phyloP scores from a whole-genome alignment of 2,888 invertebrate species.

The Cinara cedri region DNA sequence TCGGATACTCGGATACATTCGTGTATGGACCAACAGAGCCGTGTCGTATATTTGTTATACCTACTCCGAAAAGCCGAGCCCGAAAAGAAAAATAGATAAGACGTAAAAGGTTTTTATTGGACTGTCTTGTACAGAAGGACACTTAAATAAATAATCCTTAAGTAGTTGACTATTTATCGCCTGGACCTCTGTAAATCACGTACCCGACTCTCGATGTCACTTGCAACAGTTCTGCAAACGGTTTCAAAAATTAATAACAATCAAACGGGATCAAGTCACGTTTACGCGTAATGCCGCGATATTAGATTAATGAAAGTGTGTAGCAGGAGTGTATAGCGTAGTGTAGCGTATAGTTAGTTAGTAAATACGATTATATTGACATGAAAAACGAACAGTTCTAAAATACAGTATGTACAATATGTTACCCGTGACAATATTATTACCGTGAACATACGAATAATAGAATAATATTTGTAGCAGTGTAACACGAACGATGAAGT shows the following conservation, averaged over 20 bases:
- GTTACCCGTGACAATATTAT: too few species aligned
- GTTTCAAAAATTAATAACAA: constrained; percentile 43
- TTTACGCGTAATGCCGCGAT: constrained; percentile 20
- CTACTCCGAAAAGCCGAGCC: background rate
- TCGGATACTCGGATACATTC: background rate
- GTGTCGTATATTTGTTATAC: too few species aligned
- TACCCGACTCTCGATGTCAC: constrained; percentile 39
- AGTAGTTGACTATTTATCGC: constrained; percentile 44
- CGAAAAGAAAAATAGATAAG: constrained; percentile 16
- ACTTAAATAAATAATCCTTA: constrained; percentile 43
- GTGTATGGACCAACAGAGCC: too few species aligned
- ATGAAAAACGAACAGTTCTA: background rate
- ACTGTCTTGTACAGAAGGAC: constrained; percentile 48
- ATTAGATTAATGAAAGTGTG: constrained; percentile 10
- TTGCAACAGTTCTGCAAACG: constrained; percentile 27
- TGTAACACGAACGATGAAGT: too few species aligned
- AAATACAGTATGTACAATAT: too few species aligned
- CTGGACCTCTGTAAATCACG: constrained; percentile 44
- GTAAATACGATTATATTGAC: background rate
- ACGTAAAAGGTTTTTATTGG: constrained; percentile 7
- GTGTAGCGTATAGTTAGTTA: background rate
- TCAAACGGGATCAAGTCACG: constrained; percentile 37
- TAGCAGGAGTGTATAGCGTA: background rate
- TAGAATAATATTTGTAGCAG: too few species aligned
- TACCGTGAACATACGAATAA: too few species aligned